Evolutionary conservation across 1,140 invertebrate genomes (phyloP).

Genomic region (Triops cancriformis): DNA sequence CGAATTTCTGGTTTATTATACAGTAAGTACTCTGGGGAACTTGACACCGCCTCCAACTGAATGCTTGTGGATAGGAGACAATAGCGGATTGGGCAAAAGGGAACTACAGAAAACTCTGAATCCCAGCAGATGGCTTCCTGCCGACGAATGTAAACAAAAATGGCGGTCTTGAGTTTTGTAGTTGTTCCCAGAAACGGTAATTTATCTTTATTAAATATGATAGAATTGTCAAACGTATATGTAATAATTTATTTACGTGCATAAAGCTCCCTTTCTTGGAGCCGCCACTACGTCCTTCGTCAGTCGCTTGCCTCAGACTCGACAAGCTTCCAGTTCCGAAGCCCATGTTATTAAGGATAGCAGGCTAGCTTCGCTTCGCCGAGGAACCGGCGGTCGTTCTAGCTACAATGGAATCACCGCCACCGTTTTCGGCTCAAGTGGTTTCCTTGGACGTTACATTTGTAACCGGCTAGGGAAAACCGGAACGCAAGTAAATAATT

Average conservation of each 20-base stretch:
- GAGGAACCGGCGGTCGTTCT: constrained; percentile 85
- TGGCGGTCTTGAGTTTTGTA: neutral
- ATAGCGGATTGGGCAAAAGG: no score
- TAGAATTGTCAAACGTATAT: neutral
- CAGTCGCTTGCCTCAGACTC: constrained; percentile 29
- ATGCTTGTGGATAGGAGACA: no score
- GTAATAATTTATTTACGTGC: neutral
- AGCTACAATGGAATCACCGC: constrained; percentile 94
- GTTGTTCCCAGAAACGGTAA: constrained; percentile 6
- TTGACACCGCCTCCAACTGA: no score
- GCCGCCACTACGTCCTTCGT: neutral
- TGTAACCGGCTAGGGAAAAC: constrained; percentile 80
- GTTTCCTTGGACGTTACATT: constrained; percentile 77
- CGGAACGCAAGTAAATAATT: constrained; percentile 62
- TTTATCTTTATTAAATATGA: neutral
- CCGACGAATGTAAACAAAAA: neutral
- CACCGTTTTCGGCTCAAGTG: constrained; percentile 90
- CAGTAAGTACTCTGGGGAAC: no score
- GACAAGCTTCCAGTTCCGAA: constrained; percentile 38
- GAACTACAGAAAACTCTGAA: no score
- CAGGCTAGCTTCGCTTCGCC: constrained; percentile 56
- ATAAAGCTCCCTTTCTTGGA: neutral
- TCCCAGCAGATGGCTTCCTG: neutral
- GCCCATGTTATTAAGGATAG: constrained; percentile 40
- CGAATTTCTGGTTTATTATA: no score